Conservation (phyloP, 1,140 invertebrate genomes). For the Drosophila malerkotliana region DNA sequence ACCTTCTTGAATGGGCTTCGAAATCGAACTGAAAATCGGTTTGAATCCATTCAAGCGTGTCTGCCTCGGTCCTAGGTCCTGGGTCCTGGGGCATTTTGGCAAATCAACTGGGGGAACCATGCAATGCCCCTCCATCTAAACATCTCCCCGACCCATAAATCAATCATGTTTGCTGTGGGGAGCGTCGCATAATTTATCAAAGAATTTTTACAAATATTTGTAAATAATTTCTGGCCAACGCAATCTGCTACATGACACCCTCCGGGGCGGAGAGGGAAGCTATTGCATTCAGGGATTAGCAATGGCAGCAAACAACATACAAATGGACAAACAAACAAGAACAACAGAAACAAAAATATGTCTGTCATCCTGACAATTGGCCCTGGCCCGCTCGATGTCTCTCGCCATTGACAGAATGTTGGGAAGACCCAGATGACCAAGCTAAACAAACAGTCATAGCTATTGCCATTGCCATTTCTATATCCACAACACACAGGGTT, state of each 20-base stretch:
- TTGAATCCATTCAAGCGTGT: slow-evolving; percentile 37
- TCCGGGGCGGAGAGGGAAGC: neutral
- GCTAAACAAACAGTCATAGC: slow-evolving; percentile 51
- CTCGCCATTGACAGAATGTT: slow-evolving; percentile 37
- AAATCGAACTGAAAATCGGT: slow-evolving; percentile 35
- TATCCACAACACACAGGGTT: neutral
- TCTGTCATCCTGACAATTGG: slow-evolving; percentile 77
- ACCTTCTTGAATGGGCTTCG: slow-evolving; percentile 28
- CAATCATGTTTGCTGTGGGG: slow-evolving; percentile 67
- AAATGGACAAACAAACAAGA: slow-evolving; percentile 52
- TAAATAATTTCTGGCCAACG: slow-evolving; percentile 70
- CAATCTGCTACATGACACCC: slow-evolving; percentile 70
- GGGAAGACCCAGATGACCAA: slow-evolving; percentile 25
- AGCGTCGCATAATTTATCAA: slow-evolving; percentile 64
- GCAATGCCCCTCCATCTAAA: slow-evolving; percentile 10
- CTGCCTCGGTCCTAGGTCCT: slow-evolving; percentile 30
- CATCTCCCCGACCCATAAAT: slow-evolving; percentile 55
- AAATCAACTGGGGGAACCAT: slow-evolving; percentile 16
- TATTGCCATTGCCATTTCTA: neutral
- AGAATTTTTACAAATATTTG: slow-evolving; percentile 77
- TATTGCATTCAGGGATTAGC: slow-evolving; percentile 63
- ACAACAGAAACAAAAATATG: slow-evolving; percentile 56
- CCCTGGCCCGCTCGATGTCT: slow-evolving; percentile 48
- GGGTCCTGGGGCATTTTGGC: slow-evolving; percentile 51
- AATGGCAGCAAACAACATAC: slow-evolving; percentile 47